A percentile compares a stretch with the other conserved stretches of the same genome.
Evolutionary conservation across 2,113 vertebrate genomes (phyloP).

Genomic region (Trogon surrucura): DNA sequence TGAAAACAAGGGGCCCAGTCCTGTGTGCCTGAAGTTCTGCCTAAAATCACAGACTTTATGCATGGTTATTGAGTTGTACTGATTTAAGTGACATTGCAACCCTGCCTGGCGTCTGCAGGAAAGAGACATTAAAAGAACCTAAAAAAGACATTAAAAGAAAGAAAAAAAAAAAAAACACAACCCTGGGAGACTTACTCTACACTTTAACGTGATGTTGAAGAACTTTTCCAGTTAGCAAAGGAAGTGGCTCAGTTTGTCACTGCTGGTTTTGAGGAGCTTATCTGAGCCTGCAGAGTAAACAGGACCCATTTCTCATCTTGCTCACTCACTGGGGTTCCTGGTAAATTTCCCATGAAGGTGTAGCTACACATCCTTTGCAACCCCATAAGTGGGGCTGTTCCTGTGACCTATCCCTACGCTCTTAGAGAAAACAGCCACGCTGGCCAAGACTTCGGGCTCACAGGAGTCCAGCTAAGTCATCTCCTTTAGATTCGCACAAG

Average conservation of each 20-base stretch:
- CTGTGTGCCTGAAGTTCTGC: neutral
- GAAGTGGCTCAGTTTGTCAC: neutral
- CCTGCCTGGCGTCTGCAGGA: neutral
- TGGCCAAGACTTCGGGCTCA: neutral
- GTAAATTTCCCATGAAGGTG: neutral
- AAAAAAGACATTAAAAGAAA: neutral
- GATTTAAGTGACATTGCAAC: neutral
- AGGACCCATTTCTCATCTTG: neutral
- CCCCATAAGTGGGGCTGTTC: neutral
- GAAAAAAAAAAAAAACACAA: neutral
- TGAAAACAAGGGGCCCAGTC: neutral
- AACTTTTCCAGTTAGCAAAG: neutral
- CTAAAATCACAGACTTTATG: neutral
- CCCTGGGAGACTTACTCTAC: neutral
- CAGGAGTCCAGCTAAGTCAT: neutral
- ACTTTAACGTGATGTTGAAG: neutral
- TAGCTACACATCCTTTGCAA: neutral
- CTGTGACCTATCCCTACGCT: fast-evolving
- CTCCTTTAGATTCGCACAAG: fast-evolving
- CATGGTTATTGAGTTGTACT: no score
- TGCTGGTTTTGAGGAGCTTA: neutral
- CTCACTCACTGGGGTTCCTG: fast-evolving
- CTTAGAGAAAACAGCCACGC: neutral
- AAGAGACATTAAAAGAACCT: neutral
- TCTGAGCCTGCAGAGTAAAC: neutral